phyloP scores from a whole-genome alignment of 2,113 vertebrate species.

The Dipodomys stephensi region DNA sequence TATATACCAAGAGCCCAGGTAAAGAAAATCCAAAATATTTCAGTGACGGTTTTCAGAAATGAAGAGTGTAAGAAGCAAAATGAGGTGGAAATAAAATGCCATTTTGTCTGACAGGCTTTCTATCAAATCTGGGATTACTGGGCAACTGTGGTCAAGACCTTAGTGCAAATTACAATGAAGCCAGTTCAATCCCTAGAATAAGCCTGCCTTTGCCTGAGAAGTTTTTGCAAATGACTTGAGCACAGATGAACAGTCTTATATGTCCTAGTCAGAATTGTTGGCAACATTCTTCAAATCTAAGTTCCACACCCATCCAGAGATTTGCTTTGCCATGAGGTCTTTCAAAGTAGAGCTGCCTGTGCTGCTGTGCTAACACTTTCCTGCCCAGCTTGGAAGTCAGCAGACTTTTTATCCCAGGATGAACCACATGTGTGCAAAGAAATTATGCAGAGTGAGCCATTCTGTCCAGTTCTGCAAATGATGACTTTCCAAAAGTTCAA shows the following conservation, averaged over 20 bases:
- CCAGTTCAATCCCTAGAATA: no score
- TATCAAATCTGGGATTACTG: background rate
- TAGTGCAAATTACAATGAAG: no score
- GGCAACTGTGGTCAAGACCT: background rate
- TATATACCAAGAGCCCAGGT: background rate
- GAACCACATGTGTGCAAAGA: constrained; percentile 50
- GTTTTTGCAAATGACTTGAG: constrained; percentile 37
- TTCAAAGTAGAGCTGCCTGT: constrained; percentile 25
- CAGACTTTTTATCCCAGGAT: constrained; percentile 5
- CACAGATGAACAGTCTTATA: constrained; percentile 46
- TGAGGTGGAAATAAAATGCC: background rate
- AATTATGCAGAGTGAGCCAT: constrained; percentile 28
- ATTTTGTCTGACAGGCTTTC: background rate
- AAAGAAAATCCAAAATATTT: constrained; percentile 17
- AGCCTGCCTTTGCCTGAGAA: background rate
- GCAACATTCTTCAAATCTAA: constrained; percentile 48
- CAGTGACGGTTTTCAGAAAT: background rate
- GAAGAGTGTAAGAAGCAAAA: background rate
- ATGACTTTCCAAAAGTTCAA: constrained; percentile 38
- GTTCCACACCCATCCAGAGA: constrained; percentile 45
- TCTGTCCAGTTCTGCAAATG: constrained; percentile 60
- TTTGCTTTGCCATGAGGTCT: background rate
- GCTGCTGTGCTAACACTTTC: background rate
- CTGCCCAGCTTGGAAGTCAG: constrained; percentile 13
- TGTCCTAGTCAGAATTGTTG: constrained; percentile 21